A percentile compares a stretch with the other conserved stretches of the same genome.
Evolutionary conservation across 2,888 invertebrate species (phyloP).

Genomic region (Dascillus cervinus): DNA sequence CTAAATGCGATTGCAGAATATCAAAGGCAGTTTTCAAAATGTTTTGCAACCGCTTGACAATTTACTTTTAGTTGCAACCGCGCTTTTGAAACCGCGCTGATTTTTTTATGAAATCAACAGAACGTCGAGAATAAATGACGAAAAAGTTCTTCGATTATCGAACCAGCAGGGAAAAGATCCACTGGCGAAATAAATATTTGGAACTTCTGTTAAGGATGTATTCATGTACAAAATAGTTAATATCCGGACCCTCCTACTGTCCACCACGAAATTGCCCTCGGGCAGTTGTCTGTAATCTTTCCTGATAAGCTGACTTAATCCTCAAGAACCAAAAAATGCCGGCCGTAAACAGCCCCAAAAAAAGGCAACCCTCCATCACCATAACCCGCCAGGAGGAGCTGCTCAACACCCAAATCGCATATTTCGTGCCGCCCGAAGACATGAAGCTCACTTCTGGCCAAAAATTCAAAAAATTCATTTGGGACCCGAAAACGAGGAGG

Average conservation of each 20-base stretch:
- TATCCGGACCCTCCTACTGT: slow-evolving; percentile 42
- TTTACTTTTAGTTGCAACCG: background rate
- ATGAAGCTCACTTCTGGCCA: slow-evolving; percentile 49
- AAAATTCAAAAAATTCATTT: slow-evolving; percentile 60
- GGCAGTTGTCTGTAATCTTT: slow-evolving; percentile 13
- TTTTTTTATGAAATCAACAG: background rate
- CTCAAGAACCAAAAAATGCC: slow-evolving; percentile 18
- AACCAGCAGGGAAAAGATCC: background rate
- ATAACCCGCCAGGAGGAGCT: slow-evolving; percentile 38
- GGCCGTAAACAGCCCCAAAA: slow-evolving; percentile 18
- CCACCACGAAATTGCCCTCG: slow-evolving; percentile 20
- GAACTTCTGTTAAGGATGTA: slow-evolving; percentile 42
- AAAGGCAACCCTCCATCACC: slow-evolving; percentile 23
- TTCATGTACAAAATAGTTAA: slow-evolving; percentile 47
- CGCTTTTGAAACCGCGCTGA: background rate
- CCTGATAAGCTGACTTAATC: no score
- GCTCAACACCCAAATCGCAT: slow-evolving; percentile 42
- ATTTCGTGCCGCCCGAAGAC: slow-evolving; percentile 59
- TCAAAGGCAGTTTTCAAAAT: no score
- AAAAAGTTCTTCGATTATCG: no score
- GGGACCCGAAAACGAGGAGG: slow-evolving; percentile 65
- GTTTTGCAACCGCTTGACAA: no score
- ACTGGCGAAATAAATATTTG: slow-evolving; percentile 22
- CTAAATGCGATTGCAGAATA: no score
- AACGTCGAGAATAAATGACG: background rate